phyloP scores from a whole-genome alignment of 2,113 vertebrate species.

The Petroica traversi region DNA sequence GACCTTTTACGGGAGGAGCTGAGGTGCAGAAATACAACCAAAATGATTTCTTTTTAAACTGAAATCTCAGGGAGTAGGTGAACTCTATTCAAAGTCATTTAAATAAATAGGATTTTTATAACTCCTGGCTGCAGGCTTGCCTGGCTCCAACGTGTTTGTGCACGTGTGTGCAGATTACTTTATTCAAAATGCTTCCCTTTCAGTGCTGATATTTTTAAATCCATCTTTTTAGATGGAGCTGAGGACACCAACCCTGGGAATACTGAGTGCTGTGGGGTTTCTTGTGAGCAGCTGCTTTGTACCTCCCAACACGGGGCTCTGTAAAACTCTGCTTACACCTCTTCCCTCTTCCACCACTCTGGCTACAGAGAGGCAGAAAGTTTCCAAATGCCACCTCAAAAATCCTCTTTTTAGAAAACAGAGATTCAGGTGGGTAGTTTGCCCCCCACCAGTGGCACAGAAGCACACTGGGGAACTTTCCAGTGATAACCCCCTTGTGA shows the following conservation, averaged over 20 bases:
- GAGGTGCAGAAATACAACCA: neutral
- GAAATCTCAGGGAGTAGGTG: neutral
- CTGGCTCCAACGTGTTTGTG: neutral
- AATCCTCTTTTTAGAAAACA: neutral
- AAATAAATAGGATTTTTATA: neutral
- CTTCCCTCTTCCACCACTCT: neutral
- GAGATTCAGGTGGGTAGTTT: rapidly evolving
- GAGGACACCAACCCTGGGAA: neutral
- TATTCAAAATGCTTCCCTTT: neutral
- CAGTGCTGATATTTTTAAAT: neutral
- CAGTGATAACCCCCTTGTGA: rapidly evolving
- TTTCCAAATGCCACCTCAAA: neutral
- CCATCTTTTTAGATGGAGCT: rapidly evolving
- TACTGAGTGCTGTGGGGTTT: neutral
- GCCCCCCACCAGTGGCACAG: neutral
- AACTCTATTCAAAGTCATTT: neutral
- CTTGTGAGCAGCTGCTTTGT: neutral
- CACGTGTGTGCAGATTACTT: neutral
- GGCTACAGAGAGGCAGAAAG: neutral
- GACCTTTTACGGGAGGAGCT: neutral
- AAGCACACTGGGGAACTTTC: neutral
- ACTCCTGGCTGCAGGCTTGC: neutral
- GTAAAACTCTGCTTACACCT: neutral
- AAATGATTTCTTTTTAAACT: neutral
- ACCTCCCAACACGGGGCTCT: neutral